Evolutionary conservation across 2,888 invertebrate species (phyloP), one percentile per base, ranked within the genome.

Genomic region (Melitaea athalia): DNA sequence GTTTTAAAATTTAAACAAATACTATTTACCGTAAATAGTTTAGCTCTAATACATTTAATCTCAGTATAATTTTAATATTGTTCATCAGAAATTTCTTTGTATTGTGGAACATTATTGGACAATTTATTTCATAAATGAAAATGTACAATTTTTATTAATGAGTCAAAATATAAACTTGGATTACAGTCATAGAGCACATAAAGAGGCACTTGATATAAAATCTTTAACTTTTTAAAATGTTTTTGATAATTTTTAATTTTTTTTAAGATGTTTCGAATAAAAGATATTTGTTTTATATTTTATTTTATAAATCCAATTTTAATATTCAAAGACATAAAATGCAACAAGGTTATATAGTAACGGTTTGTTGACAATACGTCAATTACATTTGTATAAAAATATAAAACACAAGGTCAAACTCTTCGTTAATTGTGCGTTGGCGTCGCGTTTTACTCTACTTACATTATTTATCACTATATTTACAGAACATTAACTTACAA

Each of bases 321-420:
- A 53, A 33, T 33, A 24, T 53, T 31, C 31, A 33, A 53, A 53
- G 14, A 53, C 17, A 53, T 31, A 31, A 31, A 53, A 31, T 53
- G 17, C 17, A 52, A 52, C 24, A 17, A 52, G 31, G 70, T 81
- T 84, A 85, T 77, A 81, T 61, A 84, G 75, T 83, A 88, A 31
- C 85, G 85, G 88, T 89, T 89, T 89, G 88, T 89, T 85, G 89
- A 90, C 89, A 89, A 86, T 83, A 87, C 83, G 90, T 91, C 71
- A 70, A 79, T 85, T 88, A 85, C 87, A 88, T 86, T 84, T 90
- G 86, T 90, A 89, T 88, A 89, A 89, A 91, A 89, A 89, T 87
- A 86, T 85, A 86, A 82, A 84, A 84, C 88, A 87, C 85, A 86
- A 83, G 80, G 82, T 82, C 79, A 76, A 78, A 78, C 78, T 76